Conservation (phyloP, 2,888 invertebrate genomes). For the Halictus quadricinctus region DNA sequence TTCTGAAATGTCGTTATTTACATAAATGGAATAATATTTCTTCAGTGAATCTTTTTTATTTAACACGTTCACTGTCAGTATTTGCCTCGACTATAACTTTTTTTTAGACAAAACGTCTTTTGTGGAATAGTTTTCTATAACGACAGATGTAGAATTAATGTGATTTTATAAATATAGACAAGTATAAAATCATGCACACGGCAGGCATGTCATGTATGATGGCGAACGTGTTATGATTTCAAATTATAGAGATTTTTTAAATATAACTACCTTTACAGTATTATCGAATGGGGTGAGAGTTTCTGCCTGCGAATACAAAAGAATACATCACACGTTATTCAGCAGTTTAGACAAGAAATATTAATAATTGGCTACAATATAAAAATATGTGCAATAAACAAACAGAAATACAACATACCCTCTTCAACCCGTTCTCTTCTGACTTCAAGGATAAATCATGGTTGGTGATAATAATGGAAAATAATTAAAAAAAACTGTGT, state of each 20-base stretch:
- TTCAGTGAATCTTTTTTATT: not conserved
- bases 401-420: conserved; percentile 80
- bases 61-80: not conserved
- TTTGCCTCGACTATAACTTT: not conserved
- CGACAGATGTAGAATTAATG: not conserved
- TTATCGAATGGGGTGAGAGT: conserved; percentile 94
- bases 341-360: not conserved
- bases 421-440: conserved; percentile 83
- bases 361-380: not conserved
- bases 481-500: conserved; percentile 60
- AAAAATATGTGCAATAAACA: conserved; percentile 43
- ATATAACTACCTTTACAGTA: conserved; percentile 78
- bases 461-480: conserved; percentile 76
- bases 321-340: not conserved
- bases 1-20: conserved; percentile 80
- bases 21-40: not conserved
- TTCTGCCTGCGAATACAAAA: conserved; percentile 86
- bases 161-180: not conserved
- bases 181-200: not conserved
- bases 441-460: conserved; percentile 79
- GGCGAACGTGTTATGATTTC: not conserved
- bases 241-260: not conserved
- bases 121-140: not conserved
- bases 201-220: not conserved
- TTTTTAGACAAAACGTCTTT: not conserved